A percentile compares a stretch with the other conserved stretches of the same genome.
These are phyloP conservation scores for Drosophila rufa DNA, from an alignment of 1,140 invertebrate species.

Conservation along the genomic window DNA sequence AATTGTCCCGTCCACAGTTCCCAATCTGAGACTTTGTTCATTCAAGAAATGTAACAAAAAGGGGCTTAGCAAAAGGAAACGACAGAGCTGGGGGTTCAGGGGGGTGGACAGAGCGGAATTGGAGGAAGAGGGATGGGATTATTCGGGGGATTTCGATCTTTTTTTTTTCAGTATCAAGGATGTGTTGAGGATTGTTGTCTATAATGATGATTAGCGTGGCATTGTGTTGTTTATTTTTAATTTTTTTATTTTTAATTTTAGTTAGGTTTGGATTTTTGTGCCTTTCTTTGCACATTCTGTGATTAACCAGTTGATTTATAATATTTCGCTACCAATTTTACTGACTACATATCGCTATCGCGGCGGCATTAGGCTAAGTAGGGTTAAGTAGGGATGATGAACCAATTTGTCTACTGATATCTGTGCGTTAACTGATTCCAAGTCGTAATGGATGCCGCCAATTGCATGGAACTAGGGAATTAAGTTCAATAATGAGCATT, in stretches of 20 bases:
- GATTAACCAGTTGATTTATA: slow-evolving; percentile 35
- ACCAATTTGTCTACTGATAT: slow-evolving; percentile 65
- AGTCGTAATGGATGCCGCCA: slow-evolving; percentile 66
- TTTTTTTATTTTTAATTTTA: slow-evolving; percentile 27
- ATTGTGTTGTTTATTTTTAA: slow-evolving; percentile 44
- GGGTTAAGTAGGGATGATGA: slow-evolving; percentile 53
- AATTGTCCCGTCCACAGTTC: slow-evolving; percentile 86
- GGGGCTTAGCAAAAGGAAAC: slow-evolving; percentile 69
- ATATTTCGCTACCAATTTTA: slow-evolving; percentile 37
- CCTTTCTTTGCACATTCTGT: slow-evolving; percentile 37
- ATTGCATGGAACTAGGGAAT: slow-evolving; percentile 46
- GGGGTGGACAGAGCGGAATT: slow-evolving; percentile 50
- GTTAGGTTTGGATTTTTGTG: slow-evolving; percentile 54
- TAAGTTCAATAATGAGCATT: slow-evolving; percentile 48
- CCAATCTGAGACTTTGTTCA: slow-evolving; percentile 86
- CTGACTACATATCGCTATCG: slow-evolving; percentile 82
- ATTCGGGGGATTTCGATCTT: slow-evolving; percentile 56
- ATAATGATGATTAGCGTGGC: slow-evolving; percentile 53
- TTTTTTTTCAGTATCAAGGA: slow-evolving; percentile 58
- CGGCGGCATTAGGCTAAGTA: slow-evolving; percentile 69
- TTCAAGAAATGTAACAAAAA: slow-evolving; percentile 66
- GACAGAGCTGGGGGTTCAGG: slow-evolving; percentile 64
- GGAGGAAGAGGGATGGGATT: slow-evolving; percentile 55
- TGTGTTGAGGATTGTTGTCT: slow-evolving; percentile 74
- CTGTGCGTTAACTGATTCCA: slow-evolving; percentile 68